These are phyloP conservation scores for Tapera naevia DNA, from an alignment of 2,797 vertebrate genomes.

Conservation along the genomic window DNA sequence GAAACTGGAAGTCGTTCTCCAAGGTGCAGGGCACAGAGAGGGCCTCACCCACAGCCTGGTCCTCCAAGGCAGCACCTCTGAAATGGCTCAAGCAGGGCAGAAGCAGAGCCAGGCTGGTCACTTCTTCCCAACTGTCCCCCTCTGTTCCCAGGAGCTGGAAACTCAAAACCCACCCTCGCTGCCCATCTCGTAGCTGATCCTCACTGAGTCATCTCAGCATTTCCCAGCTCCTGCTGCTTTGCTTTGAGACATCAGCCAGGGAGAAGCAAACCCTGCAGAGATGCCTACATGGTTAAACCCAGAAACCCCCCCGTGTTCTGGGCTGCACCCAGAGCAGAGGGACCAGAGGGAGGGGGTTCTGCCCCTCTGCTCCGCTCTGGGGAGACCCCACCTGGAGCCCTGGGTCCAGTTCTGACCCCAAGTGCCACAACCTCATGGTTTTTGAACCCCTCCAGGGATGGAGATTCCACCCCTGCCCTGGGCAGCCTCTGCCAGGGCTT, in stretches of 20 bases:
- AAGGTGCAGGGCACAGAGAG: neutral
- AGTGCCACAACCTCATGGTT: too few species aligned
- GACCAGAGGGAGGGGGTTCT: too few species aligned
- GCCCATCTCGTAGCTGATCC: neutral
- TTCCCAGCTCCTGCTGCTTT: neutral
- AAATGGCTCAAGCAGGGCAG: neutral
- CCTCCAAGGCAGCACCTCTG: neutral
- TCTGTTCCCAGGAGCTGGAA: neutral
- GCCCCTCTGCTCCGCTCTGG: too few species aligned
- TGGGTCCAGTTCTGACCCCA: too few species aligned
- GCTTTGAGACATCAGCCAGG: neutral
- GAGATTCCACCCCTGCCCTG: too few species aligned
- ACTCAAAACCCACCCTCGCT: neutral
- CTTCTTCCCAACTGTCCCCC: neutral
- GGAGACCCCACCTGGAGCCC: too few species aligned
- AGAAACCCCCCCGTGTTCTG: too few species aligned
- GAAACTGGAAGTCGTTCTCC: neutral
- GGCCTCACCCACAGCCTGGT: neutral
- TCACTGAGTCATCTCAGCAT: conserved; percentile 56
- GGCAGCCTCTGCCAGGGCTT: too few species aligned
- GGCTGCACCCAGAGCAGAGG: too few species aligned
- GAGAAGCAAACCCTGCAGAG: neutral
- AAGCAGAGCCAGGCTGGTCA: neutral
- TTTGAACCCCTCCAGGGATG: too few species aligned
- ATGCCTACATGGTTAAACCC: neutral